Base-by-base conservation (phyloP, 2,113 vertebrate genomes). In the Dicaeum eximium region DNA sequence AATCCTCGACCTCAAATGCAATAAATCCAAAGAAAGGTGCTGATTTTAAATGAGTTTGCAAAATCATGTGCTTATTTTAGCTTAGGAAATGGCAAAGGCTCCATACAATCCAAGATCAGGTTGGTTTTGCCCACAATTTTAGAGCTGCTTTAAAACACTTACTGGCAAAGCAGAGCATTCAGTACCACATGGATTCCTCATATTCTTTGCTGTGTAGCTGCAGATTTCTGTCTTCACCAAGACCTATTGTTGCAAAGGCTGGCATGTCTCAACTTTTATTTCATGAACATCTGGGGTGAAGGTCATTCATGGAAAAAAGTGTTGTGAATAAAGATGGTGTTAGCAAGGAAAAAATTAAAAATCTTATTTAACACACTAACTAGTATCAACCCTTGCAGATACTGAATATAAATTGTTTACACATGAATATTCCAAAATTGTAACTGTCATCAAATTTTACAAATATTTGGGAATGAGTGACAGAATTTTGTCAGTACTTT, bases 291-390 rank as follows among this genome's bases (percentile, higher is more conserved):
- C 2, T 17, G 16, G 4, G 7, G 9, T 73, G 60, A 62, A 78
- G 13, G 50, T 25, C 10, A 23, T 77, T 69, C 9, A 69, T 38
- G 16, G 17, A 30, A 80, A 86, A 69, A 51, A 1, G 6, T 51
- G 6, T 2, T 0, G 0, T 25, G 14, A 57, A 45, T 4, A 3
- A 67, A 64, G 28, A 42, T 13, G 4, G 1, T 38, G 6, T n/a
- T n/a, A 58, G 15, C 0, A 57, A n/a, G n/a, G n/a, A 42, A 45
- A 35, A 58, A 51, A 37, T n/a, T n/a, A n/a, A n/a, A n/a, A n/a
- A n/a, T n/a, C n/a, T n/a, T n/a, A 37, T 7, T 73, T 54, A 42
- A 15, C 15, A 8, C 8, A 12, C 13, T 44, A 69, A 10, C 19
- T 42, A 42, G 3, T 45, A 20, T 64, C 18, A 70, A 24, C 17